Percentiles rank a stretch among this genome's conserved stretches.
Conservation (phyloP, 2,113 vertebrate genomes). For the Trematocara variabile region DNA sequence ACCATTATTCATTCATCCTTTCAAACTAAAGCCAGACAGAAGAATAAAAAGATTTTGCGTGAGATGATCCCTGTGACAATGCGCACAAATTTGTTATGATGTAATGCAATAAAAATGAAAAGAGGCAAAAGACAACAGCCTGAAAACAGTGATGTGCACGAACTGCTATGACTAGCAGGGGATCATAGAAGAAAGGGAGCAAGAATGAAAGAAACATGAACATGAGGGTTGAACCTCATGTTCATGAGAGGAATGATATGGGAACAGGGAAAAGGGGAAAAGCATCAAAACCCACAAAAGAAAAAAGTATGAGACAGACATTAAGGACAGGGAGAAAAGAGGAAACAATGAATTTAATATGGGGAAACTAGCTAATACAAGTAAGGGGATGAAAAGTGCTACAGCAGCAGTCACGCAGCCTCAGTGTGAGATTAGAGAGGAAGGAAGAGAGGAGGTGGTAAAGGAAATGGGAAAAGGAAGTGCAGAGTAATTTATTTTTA, state of each 20-base stretch:
- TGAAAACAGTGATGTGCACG: neutral
- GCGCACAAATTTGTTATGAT: neutral
- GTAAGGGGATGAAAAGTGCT: conserved; percentile 19
- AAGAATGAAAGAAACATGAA: neutral
- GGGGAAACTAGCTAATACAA: conserved; percentile 26
- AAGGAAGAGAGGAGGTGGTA: conserved; percentile 5
- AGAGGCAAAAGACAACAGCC: neutral
- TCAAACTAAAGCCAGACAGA: neutral
- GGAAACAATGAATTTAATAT: conserved; percentile 28
- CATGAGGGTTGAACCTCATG: neutral
- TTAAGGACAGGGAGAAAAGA: neutral
- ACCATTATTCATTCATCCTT: neutral
- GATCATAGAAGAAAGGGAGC: neutral
- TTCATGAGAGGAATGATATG: neutral
- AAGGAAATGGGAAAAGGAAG: conserved; percentile 43
- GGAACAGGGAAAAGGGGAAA: neutral
- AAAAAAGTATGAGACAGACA: neutral
- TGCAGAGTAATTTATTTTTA: conserved; percentile 44
- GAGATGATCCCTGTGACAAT: neutral
- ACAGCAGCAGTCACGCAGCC: conserved; percentile 30
- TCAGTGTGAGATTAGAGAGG: conserved; percentile 46
- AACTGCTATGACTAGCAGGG: neutral
- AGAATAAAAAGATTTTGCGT: neutral
- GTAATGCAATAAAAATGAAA: neutral
- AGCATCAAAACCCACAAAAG: neutral